phyloP scores from a whole-genome alignment of 92 coral and sea anemone species.

The Heliopora coerulea region DNA sequence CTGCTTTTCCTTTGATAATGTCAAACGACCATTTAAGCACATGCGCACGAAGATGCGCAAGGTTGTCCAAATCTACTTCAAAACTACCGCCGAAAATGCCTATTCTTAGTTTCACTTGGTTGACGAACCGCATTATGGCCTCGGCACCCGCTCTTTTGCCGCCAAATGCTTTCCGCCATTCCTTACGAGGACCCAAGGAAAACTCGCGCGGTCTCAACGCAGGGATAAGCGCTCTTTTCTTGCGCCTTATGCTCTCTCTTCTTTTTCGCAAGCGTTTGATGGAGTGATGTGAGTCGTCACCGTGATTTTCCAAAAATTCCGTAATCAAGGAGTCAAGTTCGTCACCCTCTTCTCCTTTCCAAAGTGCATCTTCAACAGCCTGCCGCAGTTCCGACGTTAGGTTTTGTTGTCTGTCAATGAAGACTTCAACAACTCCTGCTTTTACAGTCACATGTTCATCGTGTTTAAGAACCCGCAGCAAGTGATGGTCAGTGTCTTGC shows the following conservation, averaged over 20 bases:
- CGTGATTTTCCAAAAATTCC: constrained; percentile 75
- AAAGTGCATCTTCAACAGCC: constrained; percentile 75
- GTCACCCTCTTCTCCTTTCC: constrained; percentile 68
- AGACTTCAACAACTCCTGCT: constrained; percentile 76
- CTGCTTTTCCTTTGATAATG: constrained; percentile 71
- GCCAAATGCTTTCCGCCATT: constrained; percentile 68
- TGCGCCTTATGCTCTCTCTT: constrained; percentile 51
- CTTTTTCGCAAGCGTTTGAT: constrained; percentile 55
- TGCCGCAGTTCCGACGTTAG: constrained; percentile 51
- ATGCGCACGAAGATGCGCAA: constrained; percentile 65
- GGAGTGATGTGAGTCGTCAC: constrained; percentile 50
- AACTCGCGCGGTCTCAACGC: constrained; percentile 74
- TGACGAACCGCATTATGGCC: constrained; percentile 66
- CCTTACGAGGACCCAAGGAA: constrained; percentile 57
- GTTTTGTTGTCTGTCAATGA: constrained; percentile 66
- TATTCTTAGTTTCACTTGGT: constrained; percentile 72
- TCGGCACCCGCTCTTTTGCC: constrained; percentile 83
- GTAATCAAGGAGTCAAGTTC: constrained; percentile 62
- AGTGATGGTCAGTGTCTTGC: constrained; percentile 54
- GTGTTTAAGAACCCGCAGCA: constrained; percentile 54
- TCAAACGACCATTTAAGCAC: constrained; percentile 67
- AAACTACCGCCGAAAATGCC: constrained; percentile 93
- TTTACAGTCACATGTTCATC: constrained; percentile 81
- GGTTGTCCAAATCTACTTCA: constrained; percentile 74
- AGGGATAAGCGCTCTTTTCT: constrained; percentile 78